phyloP scores from a whole-genome alignment of 2,113 vertebrate species.

The Dendrocopos noguchii region DNA sequence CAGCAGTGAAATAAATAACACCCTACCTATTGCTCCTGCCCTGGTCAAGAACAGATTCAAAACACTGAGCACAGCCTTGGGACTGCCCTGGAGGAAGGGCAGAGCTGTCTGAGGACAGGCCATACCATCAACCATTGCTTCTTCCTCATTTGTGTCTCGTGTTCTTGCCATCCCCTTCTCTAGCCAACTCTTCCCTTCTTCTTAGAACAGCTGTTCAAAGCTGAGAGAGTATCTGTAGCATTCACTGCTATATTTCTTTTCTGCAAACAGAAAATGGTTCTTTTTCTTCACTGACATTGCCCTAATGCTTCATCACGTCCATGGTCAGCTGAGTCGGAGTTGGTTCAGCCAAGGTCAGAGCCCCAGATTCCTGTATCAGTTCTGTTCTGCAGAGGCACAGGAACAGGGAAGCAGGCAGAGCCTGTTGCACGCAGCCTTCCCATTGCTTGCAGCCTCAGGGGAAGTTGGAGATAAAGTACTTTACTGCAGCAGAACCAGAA shows the following conservation, averaged over 20 bases:
- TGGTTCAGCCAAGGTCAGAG: background rate
- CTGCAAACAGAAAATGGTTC: background rate
- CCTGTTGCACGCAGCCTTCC: background rate
- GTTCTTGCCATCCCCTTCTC: background rate
- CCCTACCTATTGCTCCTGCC: background rate
- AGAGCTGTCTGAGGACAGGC: background rate
- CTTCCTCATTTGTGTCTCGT: background rate
- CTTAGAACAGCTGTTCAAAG: background rate
- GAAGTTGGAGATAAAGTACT: background rate
- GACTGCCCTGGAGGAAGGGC: background rate
- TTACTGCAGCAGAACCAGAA: background rate
- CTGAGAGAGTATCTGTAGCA: background rate
- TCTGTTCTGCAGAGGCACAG: background rate
- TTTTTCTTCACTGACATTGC: background rate
- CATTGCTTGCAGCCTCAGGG: background rate
- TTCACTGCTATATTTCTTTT: background rate
- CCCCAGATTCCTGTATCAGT: background rate
- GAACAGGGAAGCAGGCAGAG: conserved; percentile 33
- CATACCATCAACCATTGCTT: background rate
- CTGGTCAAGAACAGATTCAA: background rate
- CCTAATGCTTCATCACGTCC: background rate
- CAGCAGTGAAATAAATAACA: background rate
- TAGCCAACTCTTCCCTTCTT: background rate
- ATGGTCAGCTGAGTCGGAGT: background rate
- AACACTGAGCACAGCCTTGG: background rate